Conservation (phyloP, 2,797 vertebrate species). For the Astyanax mexicanus region DNA sequence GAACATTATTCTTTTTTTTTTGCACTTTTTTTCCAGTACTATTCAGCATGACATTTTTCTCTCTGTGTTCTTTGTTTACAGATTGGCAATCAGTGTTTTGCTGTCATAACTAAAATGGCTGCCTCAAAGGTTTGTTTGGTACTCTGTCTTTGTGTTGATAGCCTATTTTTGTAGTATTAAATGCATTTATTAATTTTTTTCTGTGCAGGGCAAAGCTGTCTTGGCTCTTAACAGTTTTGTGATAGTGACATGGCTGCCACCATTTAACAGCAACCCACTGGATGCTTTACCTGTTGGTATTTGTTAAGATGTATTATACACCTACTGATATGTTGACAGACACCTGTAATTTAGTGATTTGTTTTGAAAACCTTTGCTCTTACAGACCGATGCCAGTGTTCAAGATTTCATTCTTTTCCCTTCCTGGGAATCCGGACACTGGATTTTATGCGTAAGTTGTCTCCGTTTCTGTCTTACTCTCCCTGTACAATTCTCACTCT, state of each 20-base stretch:
- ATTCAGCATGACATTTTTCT: no score
- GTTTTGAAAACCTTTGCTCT: background rate
- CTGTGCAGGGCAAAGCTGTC: constrained; percentile 24
- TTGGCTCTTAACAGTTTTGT: constrained; percentile 27
- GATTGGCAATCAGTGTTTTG: constrained; percentile 21
- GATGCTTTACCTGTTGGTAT: constrained; percentile 29
- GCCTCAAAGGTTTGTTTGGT: constrained; percentile 28
- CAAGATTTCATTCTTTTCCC: constrained; percentile 18
- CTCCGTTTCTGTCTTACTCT: no score
- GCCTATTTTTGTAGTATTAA: constrained; percentile 3
- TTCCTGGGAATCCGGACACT: constrained; percentile 8
- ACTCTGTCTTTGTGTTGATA: no score
- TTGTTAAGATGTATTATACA: constrained; percentile 7
- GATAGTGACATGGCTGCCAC: constrained; percentile 2
- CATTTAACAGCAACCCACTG: constrained; percentile 13
- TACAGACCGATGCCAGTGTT: background rate
- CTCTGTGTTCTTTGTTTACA: no score
- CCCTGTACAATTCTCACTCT: no score
- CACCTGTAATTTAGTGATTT: background rate
- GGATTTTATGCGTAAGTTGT: background rate
- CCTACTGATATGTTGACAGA: background rate
- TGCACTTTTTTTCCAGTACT: background rate
- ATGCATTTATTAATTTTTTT: background rate
- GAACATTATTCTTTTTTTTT: background rate
- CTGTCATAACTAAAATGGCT: constrained; percentile 14